Evolutionary conservation across 2,888 invertebrate species (phyloP), one percentile per base, ranked within the genome.

Genomic region (Athalia rosae): DNA sequence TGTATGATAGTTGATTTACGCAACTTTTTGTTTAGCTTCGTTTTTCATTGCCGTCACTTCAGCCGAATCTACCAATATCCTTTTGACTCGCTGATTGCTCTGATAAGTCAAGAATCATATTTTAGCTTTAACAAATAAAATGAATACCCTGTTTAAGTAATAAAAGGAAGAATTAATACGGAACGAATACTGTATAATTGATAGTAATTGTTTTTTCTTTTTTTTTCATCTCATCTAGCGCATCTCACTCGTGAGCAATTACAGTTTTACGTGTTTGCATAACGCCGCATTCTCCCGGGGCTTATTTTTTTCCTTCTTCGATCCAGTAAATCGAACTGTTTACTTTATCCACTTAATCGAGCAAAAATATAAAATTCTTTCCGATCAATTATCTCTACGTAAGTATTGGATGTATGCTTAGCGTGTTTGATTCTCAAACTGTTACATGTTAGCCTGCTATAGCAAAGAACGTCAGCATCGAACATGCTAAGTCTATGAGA

Each of bases 131-230:
- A 80, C 80, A 82, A 80, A 81, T 82, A 83, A 79, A 82, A 79
- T 83, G 83, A 82, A 83, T 81, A 79, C 83, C 84, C 82, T 83
- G 84, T 87, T 69, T 13, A 74, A 74, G 85, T 88, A 87, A 87
- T 85, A 85, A 86, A 83, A 79, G 83, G 79, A 82, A 83, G 86
- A 71, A 71, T 56, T 43, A 45, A 45, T 45, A 45, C 9, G 15
- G 71, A 58, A 58, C 7, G 43, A 71, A 71, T 43, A 43, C 41
- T 58, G 13, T 13, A 45, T 58, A 4, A 45, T 71, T 58, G 7
- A 47, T 11, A 67, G 50, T 41, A 28, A 67, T 67, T 28, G 53
- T 53, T 50, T 11, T 53, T 41, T 53, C 9, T 50, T 53, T 13
- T 59, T 7, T 13, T n/a, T 59, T 59, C 53, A 53, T 53, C 53